A percentile compares a stretch with the other conserved stretches of the same genome.
Conservation (phyloP, 1,140 invertebrate genomes). For the Harpegnathos saltator region DNA sequence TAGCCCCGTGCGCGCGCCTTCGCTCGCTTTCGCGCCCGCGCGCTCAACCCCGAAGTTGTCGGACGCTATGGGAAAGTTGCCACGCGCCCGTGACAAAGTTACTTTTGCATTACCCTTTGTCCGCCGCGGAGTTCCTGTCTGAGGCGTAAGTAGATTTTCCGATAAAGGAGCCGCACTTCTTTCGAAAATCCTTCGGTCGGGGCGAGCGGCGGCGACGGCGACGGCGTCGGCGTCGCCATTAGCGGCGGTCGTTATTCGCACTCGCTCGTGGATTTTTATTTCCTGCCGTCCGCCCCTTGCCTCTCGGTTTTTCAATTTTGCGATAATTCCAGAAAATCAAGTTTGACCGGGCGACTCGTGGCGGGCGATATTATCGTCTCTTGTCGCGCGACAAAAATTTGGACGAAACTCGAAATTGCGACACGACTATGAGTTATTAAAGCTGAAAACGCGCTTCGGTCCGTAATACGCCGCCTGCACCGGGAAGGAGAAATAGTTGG, state of each 20-base stretch:
- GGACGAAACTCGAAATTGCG: neutral
- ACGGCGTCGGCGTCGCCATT: neutral
- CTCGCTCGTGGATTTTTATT: slow-evolving; percentile 12
- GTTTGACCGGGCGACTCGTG: slow-evolving; percentile 16
- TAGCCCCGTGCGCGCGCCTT: slow-evolving; percentile 35
- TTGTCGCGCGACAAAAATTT: slow-evolving; percentile 11
- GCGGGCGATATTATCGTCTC: neutral
- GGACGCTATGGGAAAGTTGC: slow-evolving; percentile 72
- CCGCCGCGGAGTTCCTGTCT: slow-evolving; percentile 65
- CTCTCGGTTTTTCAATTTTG: neutral
- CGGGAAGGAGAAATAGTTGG: slow-evolving; percentile 35
- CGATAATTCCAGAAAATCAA: neutral
- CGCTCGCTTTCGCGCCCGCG: too few relatives aligned
- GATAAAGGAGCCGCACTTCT: slow-evolving; percentile 66
- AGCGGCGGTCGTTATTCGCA: slow-evolving; percentile 19
- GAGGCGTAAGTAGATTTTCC: slow-evolving; percentile 68
- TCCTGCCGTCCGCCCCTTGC: neutral
- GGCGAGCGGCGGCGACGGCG: neutral
- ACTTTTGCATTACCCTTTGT: slow-evolving; percentile 75
- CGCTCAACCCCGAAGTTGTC: slow-evolving; percentile 64
- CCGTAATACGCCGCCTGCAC: slow-evolving; percentile 72
- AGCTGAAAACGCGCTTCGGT: slow-evolving; percentile 74
- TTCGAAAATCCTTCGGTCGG: slow-evolving; percentile 51
- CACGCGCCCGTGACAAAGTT: slow-evolving; percentile 72
- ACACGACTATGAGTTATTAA: slow-evolving; percentile 20